phyloP scores from a whole-genome alignment of 92 coral and sea anemone species.

The Parazoanthus swiftii region DNA sequence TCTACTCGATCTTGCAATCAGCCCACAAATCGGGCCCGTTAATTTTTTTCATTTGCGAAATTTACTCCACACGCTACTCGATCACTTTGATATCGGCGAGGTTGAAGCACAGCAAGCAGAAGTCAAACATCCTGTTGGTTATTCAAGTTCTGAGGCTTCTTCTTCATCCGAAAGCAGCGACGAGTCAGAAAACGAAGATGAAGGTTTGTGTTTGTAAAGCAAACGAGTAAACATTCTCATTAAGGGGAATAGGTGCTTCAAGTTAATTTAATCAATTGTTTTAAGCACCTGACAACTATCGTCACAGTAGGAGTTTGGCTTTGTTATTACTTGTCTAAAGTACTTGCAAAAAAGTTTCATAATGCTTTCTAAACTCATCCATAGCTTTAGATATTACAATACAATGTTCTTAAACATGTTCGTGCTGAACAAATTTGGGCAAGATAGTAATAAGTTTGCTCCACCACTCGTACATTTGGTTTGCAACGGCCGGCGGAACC shows the following conservation, averaged over 20 bases:
- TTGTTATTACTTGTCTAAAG: neutral
- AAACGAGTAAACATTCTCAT: constrained; percentile 12
- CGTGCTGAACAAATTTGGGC: too few relatives aligned
- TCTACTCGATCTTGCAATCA: constrained; percentile 85
- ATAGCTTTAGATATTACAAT: too few relatives aligned
- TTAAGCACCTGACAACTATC: neutral
- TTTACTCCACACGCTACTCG: constrained; percentile 75
- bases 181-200: constrained; percentile 66
- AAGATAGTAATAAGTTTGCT: too few relatives aligned
- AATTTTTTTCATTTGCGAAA: constrained; percentile 89
- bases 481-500: too few relatives aligned
- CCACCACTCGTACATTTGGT: too few relatives aligned
- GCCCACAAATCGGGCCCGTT: constrained; percentile 93
- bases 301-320: neutral
- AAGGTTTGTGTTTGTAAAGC: constrained; percentile 54
- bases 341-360: neutral
- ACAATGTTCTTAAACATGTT: too few relatives aligned
- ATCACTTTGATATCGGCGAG: constrained; percentile 84
- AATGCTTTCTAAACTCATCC: neutral
- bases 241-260: neutral
- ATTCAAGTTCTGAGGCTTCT: constrained; percentile 48
- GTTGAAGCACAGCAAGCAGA: constrained; percentile 83
- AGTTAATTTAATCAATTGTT: constrained; percentile 21
- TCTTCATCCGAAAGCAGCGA: constrained; percentile 47
- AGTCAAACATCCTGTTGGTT: constrained; percentile 47